Conservation (phyloP, 2,113 vertebrate species). For the Sorex araneus region DNA sequence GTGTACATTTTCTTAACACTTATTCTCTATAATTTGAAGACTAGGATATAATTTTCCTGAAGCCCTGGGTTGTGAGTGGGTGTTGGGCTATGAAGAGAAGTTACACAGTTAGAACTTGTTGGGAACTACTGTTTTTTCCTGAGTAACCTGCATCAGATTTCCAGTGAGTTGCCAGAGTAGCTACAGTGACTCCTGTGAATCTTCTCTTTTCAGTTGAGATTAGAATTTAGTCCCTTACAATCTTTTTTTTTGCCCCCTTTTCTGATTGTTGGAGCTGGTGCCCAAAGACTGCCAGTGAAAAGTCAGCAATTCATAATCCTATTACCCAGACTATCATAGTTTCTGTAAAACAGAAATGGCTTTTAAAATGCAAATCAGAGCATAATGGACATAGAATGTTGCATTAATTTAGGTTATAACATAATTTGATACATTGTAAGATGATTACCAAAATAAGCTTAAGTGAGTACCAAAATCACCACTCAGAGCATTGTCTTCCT, state of each 20-base stretch:
- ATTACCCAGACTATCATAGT: no score
- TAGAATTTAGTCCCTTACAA: not conserved
- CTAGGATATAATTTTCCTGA: not conserved
- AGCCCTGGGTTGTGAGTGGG: not conserved
- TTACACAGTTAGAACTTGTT: not conserved
- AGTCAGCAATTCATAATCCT: not conserved
- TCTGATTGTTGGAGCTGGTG: not conserved
- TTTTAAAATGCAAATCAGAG: constrained; percentile 11
- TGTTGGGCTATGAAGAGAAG: not conserved
- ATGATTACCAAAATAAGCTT: not conserved
- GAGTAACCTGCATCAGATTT: not conserved
- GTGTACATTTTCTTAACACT: not conserved
- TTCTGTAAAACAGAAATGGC: not conserved
- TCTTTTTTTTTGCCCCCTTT: not conserved
- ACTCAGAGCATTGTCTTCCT: not conserved
- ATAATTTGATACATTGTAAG: not conserved
- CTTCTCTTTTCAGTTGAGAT: not conserved
- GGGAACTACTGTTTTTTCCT: constrained; percentile 18
- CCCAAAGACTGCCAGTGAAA: not conserved
- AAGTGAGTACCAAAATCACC: no score
- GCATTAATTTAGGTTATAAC: not conserved
- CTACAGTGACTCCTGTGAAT: not conserved
- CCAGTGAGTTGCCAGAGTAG: not conserved
- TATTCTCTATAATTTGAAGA: not conserved
- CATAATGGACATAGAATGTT: not conserved